Conservation (phyloP, 2,797 vertebrate species). For the Falco columbarius region DNA sequence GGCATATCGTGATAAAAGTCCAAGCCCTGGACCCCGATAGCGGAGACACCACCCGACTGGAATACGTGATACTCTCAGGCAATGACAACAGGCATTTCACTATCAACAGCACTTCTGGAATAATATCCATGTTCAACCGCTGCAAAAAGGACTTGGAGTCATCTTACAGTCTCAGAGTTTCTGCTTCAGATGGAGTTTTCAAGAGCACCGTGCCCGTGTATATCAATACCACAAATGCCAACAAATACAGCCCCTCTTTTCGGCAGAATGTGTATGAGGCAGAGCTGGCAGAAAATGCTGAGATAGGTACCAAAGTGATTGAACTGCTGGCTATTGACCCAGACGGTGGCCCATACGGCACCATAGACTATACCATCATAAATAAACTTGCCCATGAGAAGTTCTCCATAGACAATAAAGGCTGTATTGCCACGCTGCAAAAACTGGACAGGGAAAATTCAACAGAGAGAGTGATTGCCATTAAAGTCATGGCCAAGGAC, state of each 20-base stretch:
- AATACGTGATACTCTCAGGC: constrained; percentile 93
- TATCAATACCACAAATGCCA: constrained; percentile 92
- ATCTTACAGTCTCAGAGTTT: constrained; percentile 89
- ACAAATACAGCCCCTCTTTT: constrained; percentile 91
- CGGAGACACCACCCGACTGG: constrained; percentile 81
- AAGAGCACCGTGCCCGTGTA: constrained; percentile 92
- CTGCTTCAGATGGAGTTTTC: constrained; percentile 95
- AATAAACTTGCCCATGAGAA: constrained; percentile 94
- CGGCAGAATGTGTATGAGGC: constrained; percentile 91
- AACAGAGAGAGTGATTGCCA: constrained; percentile 90
- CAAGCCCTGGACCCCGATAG: constrained; percentile 93
- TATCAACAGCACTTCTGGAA: constrained; percentile 92
- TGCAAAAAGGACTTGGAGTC: constrained; percentile 90
- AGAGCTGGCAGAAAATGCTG: constrained; percentile 93
- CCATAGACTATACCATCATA: constrained; percentile 95
- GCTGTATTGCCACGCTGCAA: constrained; percentile 89
- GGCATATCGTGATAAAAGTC: constrained; percentile 93
- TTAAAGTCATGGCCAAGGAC: constrained; percentile 97
- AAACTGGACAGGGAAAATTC: constrained; percentile 94
- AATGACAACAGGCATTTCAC: constrained; percentile 92
- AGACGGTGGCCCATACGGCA: constrained; percentile 92
- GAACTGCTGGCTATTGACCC: constrained; percentile 90
- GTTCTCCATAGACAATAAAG: constrained; percentile 86
- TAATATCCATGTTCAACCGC: constrained; percentile 93
- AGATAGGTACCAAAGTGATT: constrained; percentile 93